Evolutionary conservation across 2,797 vertebrate species (phyloP), one percentile per base, ranked within the genome.

Genomic region (Taeniopygia guttata): DNA sequence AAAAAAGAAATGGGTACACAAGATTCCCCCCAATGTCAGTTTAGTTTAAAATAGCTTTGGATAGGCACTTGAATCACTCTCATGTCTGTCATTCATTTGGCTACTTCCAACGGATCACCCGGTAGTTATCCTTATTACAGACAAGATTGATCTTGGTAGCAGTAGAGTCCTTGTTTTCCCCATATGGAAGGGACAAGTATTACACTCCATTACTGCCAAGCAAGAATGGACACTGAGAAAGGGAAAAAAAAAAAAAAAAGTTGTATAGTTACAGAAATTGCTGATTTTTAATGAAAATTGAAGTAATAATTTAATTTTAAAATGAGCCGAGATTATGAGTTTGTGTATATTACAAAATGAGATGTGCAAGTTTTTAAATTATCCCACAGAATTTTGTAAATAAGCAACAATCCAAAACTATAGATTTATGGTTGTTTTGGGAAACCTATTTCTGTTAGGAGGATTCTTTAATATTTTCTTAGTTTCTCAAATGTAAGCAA

Each of bases 61-160:
- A 81, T 90, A 82, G 55, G 46, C 74, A 81, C 70, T 86, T 87
- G 46, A 92, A 79, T 90, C 74, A 27, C 40, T 66, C 74, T 93
- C 59, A 55, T 93, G 70, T 93, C 90, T 89, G 7, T 88, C 88
- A 84, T 78, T 84, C 7, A 2, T 89, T 92, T 95, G 62, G n/a
- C 79, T 92, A 42, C 64, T 79, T 94, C 43, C 60, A 56, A 34
- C 27, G 58, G 62, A 73, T 94, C 69, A 83, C 38, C 45, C 66
- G 3, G 80, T 79, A 89, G 68, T 84, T 96, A 77, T 52, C 75
- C 45, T 63, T 89, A 59, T 68, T 94, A 75, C 70, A 81, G 77
- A 32, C 66, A 84, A 58, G 55, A 78, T 83, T 90, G 91, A 78
- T 95, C 84, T 94, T 96, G 91, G 76, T 93, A 96, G 55, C 36